A percentile compares a stretch with the other conserved stretches of the same genome.
Conservation (phyloP, 53 echinoderm and acorn worm genomes). For the Henricia sp. region DNA sequence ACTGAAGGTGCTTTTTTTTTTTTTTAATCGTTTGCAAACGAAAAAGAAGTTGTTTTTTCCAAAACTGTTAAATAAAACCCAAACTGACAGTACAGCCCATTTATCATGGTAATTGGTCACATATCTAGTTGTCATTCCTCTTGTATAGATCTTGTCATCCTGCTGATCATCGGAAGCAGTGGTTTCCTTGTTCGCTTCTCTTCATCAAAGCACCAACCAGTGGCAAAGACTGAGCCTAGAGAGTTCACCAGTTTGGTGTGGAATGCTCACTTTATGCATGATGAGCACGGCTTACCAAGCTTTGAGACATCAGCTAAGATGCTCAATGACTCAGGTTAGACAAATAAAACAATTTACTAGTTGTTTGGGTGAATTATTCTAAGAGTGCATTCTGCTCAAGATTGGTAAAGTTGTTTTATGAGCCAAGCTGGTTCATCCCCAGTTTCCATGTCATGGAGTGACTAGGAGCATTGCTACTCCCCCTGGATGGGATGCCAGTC, state of each 20-base stretch:
- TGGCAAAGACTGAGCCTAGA: slow-evolving; percentile 59
- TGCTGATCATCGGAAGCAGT: slow-evolving; percentile 37
- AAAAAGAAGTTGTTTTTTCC: no score
- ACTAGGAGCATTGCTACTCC: no score
- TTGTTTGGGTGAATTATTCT: not conserved
- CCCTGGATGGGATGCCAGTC: no score
- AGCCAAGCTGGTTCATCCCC: no score
- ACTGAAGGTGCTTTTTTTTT: no score
- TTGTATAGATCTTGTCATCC: slow-evolving; percentile 52
- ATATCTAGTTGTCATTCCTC: not conserved
- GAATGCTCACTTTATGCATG: slow-evolving; percentile 87
- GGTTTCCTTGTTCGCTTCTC: slow-evolving; percentile 49
- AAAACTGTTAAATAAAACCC: no score
- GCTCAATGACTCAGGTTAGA: slow-evolving; percentile 81
- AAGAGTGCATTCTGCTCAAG: no score
- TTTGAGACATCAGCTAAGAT: slow-evolving; percentile 85
- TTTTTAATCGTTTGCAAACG: no score
- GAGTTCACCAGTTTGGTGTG: slow-evolving; percentile 80
- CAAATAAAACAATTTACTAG: not conserved
- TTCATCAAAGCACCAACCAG: not conserved
- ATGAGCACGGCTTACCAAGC: slow-evolving; percentile 89
- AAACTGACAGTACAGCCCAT: no score
- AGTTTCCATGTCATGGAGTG: not conserved
- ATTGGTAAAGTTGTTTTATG: no score
- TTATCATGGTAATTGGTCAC: no score